These are phyloP conservation scores for Cynocephalus volans DNA, from an alignment of 2,113 vertebrate genomes.

Conservation along the genomic window DNA sequence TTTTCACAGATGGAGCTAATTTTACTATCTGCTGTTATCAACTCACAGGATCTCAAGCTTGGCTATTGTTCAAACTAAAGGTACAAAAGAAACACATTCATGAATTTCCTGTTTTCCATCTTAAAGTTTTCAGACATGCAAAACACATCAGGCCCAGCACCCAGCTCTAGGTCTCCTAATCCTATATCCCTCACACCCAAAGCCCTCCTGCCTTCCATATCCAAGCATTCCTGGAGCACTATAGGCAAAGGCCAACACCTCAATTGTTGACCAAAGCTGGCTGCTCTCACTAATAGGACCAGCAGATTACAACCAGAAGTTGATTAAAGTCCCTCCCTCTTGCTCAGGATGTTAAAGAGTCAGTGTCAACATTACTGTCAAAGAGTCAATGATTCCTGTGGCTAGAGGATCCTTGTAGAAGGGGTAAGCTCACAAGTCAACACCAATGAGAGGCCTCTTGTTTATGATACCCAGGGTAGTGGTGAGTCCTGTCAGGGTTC, in stretches of 20 bases:
- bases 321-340: slow-evolving; percentile 1
- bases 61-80: slow-evolving; percentile 40
- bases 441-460: neutral
- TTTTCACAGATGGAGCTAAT: neutral
- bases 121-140: slow-evolving; percentile 27
- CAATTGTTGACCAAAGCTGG: neutral
- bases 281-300: neutral
- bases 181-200: neutral
- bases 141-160: neutral
- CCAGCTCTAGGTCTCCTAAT: neutral
- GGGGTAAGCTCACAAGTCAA: neutral
- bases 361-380: neutral
- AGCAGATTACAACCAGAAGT: neutral
- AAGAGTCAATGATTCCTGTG: neutral
- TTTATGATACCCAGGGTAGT: neutral
- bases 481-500: neutral
- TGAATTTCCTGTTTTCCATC: slow-evolving; percentile 65
- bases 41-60: neutral
- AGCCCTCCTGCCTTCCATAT: neutral
- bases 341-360: neutral
- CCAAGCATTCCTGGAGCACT: neutral
- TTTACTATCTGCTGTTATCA: neutral
- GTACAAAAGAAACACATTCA: slow-evolving; percentile 30
- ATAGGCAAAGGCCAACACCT: neutral
- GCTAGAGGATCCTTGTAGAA: neutral